Evolutionary conservation across 2,888 invertebrate species (phyloP).

Genomic region (Chaetogeoica ovagalla): DNA sequence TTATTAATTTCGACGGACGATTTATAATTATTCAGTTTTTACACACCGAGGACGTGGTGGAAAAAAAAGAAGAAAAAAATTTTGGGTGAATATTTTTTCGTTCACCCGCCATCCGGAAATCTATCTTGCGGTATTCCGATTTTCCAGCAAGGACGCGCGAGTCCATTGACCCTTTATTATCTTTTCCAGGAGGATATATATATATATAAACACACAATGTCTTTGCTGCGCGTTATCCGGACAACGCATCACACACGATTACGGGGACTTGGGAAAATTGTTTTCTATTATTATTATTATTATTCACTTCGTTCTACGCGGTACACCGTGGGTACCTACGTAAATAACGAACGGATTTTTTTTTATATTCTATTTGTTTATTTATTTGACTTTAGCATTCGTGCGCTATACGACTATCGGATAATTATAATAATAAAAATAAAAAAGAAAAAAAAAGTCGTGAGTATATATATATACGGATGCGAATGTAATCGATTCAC

Average conservation of each 20-base stretch:
- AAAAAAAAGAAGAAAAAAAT: no score
- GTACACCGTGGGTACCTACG: not conserved
- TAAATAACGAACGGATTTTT: not conserved
- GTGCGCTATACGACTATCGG: not conserved
- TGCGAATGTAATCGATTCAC: no score
- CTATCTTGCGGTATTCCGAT: not conserved
- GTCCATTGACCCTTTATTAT: conserved; percentile 25
- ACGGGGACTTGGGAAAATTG: no score
- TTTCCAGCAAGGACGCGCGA: not conserved
- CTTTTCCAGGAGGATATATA: not conserved
- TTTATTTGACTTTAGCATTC: conserved; percentile 22
- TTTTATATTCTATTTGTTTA: no score
- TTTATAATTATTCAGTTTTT: no score
- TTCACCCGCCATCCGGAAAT: no score
- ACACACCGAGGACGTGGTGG: no score
- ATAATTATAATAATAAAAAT: conserved; percentile 3
- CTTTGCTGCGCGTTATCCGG: conserved; percentile 4
- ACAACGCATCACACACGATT: conserved; percentile 1
- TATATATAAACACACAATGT: not conserved
- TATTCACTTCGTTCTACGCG: not conserved
- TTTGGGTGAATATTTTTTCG: no score
- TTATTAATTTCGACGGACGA: no score
- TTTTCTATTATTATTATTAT: not conserved
- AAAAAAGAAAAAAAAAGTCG: conserved; percentile 14
- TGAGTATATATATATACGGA: no score